A percentile compares a stretch with the other conserved stretches of the same genome.
Evolutionary conservation across 2,888 invertebrate species (phyloP).

Genomic region (Oasisia sp.): DNA sequence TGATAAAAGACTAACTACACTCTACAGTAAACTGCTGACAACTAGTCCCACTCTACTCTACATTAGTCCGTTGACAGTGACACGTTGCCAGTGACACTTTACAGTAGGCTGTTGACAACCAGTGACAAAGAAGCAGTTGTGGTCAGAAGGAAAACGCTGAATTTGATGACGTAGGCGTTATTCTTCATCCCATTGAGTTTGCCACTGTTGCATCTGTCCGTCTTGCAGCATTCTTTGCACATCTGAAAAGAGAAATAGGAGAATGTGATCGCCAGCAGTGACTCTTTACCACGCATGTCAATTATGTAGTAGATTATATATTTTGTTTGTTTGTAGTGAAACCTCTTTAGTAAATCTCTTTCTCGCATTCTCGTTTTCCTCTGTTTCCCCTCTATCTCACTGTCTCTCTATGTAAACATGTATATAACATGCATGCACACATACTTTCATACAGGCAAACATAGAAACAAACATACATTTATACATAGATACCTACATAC

Average conservation of each 20-base stretch:
- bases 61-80: neutral
- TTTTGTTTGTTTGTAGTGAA: too few relatives aligned
- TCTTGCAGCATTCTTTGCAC: neutral
- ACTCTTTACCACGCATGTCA: too few relatives aligned
- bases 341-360: too few relatives aligned
- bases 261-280: too few relatives aligned
- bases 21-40: neutral
- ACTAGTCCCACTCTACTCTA: neutral
- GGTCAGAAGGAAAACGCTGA: neutral
- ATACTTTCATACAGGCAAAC: too few relatives aligned
- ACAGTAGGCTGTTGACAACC: neutral
- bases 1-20: neutral
- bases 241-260: neutral
- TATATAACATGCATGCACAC: too few relatives aligned
- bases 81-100: neutral
- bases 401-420: too few relatives aligned
- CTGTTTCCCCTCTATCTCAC: too few relatives aligned
- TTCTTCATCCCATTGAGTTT: neutral
- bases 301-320: too few relatives aligned
- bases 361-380: too few relatives aligned
- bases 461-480: too few relatives aligned
- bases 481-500: too few relatives aligned
- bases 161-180: neutral
- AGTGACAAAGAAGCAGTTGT: neutral
- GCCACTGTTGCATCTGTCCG: neutral